These are phyloP conservation scores for Sphinx pinastri DNA, from an alignment of 2,888 invertebrate species.

Conservation along the genomic window DNA sequence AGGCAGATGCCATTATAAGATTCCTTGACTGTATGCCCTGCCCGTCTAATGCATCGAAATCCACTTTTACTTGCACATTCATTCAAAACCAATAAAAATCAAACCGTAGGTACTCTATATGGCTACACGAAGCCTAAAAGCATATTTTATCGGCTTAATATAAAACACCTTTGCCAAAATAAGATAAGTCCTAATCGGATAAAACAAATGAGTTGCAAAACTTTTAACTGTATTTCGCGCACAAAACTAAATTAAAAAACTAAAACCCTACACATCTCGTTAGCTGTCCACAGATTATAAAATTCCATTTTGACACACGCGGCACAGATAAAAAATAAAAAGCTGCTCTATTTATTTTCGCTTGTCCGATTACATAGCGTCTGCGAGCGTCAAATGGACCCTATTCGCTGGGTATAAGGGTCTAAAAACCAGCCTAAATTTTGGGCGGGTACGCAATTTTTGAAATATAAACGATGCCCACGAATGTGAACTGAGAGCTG, in stretches of 20 bases:
- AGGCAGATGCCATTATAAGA: too few relatives aligned
- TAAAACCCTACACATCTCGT: slow-evolving; percentile 35
- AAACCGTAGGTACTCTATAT: too few relatives aligned
- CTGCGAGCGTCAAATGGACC: slow-evolving; percentile 33
- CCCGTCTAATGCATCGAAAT: too few relatives aligned
- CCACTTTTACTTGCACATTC: background rate
- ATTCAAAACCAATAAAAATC: background rate
- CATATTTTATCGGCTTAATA: background rate
- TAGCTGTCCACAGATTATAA: slow-evolving; percentile 40
- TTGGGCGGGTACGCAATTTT: slow-evolving; percentile 63
- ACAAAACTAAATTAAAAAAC: slow-evolving; percentile 31
- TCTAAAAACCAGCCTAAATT: slow-evolving; percentile 42
- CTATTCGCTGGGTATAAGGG: slow-evolving; percentile 40
- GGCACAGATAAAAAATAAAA: slow-evolving; percentile 23
- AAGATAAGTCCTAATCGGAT: background rate
- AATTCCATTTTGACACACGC: slow-evolving; percentile 20
- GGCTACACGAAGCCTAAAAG: too few relatives aligned
- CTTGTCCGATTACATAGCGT: slow-evolving; percentile 21
- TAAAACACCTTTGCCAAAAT: background rate
- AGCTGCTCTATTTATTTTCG: slow-evolving; percentile 25
- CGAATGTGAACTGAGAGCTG: slow-evolving; percentile 54
- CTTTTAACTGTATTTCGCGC: slow-evolving; percentile 1
- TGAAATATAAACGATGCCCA: slow-evolving; percentile 68
- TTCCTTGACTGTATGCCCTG: too few relatives aligned
- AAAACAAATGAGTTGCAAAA: background rate